Percentiles rank a stretch among this genome's conserved stretches.
phyloP scores from a whole-genome alignment of 2,113 vertebrate species.

The Cettia cetti region DNA sequence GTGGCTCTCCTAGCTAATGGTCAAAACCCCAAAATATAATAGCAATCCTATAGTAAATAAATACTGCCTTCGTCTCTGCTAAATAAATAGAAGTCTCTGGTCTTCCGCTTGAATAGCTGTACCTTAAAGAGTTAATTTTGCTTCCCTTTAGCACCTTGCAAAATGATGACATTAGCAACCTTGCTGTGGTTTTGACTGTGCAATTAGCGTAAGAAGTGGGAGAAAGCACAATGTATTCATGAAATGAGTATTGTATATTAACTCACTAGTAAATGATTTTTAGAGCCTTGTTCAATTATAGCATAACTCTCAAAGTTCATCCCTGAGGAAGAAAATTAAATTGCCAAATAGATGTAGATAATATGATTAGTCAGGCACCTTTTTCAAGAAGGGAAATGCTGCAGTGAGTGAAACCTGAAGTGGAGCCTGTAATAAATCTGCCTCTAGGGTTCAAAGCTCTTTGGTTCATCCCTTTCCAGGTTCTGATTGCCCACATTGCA shows the following conservation, averaged over 20 bases:
- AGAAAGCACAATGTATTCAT: not conserved
- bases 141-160: not conserved
- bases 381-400: not conserved
- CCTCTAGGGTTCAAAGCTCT: not conserved
- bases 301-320: not conserved
- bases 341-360: not conserved
- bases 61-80: not conserved
- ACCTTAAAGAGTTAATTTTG: not conserved
- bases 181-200: not conserved
- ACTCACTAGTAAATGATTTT: not conserved
- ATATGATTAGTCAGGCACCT: not conserved
- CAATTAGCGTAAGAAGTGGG: not conserved
- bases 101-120: not conserved
- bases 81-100: not conserved
- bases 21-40: not conserved
- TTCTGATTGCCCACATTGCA: not conserved
- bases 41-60: not conserved
- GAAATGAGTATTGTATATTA: not conserved
- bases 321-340: not conserved
- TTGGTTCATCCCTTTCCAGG: not conserved
- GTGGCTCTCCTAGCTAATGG: not conserved
- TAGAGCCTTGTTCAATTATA: not conserved
- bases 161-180: not conserved
- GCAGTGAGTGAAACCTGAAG: not conserved
- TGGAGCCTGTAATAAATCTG: not conserved